Evolutionary conservation across 2,797 vertebrate species (phyloP).

Genomic region (Falco berigora): DNA sequence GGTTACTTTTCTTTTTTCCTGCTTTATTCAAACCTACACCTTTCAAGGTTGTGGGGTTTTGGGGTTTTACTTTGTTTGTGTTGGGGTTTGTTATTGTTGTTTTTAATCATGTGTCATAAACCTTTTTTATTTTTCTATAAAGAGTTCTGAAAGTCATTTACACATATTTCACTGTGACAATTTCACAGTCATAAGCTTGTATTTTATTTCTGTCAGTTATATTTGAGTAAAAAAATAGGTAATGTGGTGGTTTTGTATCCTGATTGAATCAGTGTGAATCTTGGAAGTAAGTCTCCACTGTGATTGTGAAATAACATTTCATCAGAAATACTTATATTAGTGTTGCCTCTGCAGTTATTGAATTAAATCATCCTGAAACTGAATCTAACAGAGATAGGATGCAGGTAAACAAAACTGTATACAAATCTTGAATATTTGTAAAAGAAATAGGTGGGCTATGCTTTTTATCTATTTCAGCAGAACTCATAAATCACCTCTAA

Average conservation of each 20-base stretch:
- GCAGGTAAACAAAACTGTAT: neutral
- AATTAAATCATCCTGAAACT: neutral
- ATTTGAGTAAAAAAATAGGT: neutral
- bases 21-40: neutral
- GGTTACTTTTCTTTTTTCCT: neutral
- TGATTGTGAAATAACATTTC: neutral
- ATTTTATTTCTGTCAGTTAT: neutral
- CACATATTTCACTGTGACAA: neutral
- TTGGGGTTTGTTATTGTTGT: neutral
- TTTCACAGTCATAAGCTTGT: neutral
- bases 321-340: neutral
- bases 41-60: neutral
- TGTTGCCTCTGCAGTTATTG: neutral
- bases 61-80: fast-evolving
- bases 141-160: neutral
- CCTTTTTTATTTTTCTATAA: neutral
- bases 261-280: neutral
- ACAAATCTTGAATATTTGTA: neutral
- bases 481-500: neutral
- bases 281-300: neutral
- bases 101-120: neutral
- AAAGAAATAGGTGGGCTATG: neutral
- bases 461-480: neutral
- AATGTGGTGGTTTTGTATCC: neutral
- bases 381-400: neutral